A percentile compares a stretch with the other conserved stretches of the same genome.
Conservation (phyloP, 1,140 invertebrate genomes). For the Tachypleus tridentatus region DNA sequence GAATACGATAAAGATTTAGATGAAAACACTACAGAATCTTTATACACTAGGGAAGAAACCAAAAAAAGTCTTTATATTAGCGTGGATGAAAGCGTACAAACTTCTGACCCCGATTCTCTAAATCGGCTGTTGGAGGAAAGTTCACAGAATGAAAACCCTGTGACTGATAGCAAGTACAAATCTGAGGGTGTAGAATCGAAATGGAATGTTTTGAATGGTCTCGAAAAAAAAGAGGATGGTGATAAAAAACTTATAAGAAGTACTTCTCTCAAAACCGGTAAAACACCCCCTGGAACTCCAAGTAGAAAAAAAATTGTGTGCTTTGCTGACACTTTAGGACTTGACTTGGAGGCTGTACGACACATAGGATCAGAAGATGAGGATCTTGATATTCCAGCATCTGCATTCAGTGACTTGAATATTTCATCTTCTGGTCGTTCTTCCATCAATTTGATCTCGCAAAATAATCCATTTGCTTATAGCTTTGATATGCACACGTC, state of each 20-base stretch:
- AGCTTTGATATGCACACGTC: constrained; percentile 38
- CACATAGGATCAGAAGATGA: constrained; percentile 45
- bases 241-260: constrained; percentile 36
- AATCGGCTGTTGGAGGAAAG: too few species aligned
- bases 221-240: too few species aligned
- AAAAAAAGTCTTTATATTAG: too few species aligned
- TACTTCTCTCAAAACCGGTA: constrained; percentile 76
- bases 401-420: constrained; percentile 45
- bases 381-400: constrained; percentile 69
- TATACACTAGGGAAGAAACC: too few species aligned
- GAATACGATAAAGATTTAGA: too few species aligned
- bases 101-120: too few species aligned
- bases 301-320: constrained; percentile 77
- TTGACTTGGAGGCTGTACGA: constrained; percentile 77
- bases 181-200: too few species aligned
- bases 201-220: too few species aligned
- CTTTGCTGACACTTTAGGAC: constrained; percentile 86
- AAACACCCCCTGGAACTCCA: constrained; percentile 79
- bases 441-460: constrained; percentile 28
- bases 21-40: too few species aligned
- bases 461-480: constrained; percentile 42
- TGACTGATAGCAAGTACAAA: too few species aligned
- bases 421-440: constrained; percentile 7
- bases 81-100: too few species aligned
- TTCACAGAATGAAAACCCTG: too few species aligned